Percentiles rank a stretch among this genome's conserved stretches.
Conservation (phyloP, 2,888 invertebrate species). For the Pandemis heparana region DNA sequence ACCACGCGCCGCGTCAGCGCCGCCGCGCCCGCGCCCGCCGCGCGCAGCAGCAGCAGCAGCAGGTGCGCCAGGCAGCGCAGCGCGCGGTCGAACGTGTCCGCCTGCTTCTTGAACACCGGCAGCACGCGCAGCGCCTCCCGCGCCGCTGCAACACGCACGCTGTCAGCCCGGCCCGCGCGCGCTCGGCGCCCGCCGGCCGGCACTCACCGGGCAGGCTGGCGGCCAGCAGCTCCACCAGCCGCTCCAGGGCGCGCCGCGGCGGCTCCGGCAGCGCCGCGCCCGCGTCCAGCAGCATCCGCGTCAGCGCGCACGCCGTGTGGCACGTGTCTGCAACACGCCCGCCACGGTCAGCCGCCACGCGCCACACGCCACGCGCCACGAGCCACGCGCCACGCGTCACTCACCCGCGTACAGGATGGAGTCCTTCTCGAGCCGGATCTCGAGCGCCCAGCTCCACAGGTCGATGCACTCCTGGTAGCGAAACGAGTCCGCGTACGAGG, state of each 20-base stretch:
- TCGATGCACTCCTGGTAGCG: conserved; percentile 94
- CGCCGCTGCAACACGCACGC: conserved; percentile 71
- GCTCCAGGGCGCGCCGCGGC: conserved; percentile 87
- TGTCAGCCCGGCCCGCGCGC: too few species aligned
- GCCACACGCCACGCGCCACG: not conserved
- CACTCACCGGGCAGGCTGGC: conserved; percentile 83
- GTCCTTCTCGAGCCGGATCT: conserved; percentile 92
- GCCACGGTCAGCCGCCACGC: conserved; percentile 49
- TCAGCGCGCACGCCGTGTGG: conserved; percentile 94
- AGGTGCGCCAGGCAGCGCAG: conserved; percentile 93
- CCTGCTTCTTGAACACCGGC: conserved; percentile 91
- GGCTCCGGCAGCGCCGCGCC: conserved; percentile 85
- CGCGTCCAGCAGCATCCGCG: conserved; percentile 92
- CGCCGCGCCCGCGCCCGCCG: conserved; percentile 70
- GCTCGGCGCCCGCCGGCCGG: not conserved
- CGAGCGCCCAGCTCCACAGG: conserved; percentile 93
- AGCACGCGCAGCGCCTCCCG: conserved; percentile 82
- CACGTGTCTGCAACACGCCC: conserved; percentile 88
- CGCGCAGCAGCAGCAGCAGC: conserved; percentile 89
- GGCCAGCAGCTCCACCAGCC: conserved; percentile 89
- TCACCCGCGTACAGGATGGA: conserved; percentile 86
- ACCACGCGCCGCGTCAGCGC: conserved; percentile 84
- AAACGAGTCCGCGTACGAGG: conserved; percentile 89
- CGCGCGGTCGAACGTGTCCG: conserved; percentile 92
- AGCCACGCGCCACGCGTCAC: not conserved